Conservation (phyloP, 1,140 invertebrate genomes). For the Frieseomelitta varia region DNA sequence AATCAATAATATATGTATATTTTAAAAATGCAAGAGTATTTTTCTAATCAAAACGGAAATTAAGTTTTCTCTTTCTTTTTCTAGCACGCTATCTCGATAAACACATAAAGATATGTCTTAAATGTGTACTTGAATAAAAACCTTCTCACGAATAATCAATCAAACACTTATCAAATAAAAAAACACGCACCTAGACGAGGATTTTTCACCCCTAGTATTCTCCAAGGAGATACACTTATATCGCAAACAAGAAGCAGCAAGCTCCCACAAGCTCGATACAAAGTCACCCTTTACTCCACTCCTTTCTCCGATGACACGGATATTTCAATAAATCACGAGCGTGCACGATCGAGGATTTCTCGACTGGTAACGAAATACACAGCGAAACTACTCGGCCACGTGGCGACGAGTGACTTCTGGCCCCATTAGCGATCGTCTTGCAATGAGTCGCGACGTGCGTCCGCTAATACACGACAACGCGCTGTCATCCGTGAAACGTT, state of each 20-base stretch:
- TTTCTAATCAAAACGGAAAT: no score
- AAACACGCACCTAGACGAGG: background rate
- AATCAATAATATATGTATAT: background rate
- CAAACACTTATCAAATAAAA: background rate
- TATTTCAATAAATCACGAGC: slow-evolving; percentile 25
- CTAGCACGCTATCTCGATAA: background rate
- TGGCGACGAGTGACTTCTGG: slow-evolving; percentile 61
- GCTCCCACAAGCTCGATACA: background rate
- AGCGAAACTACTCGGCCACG: slow-evolving; percentile 56
- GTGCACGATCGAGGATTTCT: slow-evolving; percentile 17
- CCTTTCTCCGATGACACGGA: background rate
- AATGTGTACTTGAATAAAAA: background rate
- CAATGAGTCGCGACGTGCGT: slow-evolving; percentile 45
- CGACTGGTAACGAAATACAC: slow-evolving; percentile 28
- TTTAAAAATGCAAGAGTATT: background rate
- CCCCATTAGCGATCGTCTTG: slow-evolving; percentile 63
- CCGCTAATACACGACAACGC: slow-evolving; percentile 35
- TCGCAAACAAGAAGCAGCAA: background rate
- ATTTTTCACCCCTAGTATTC: background rate
- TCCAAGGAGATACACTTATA: background rate
- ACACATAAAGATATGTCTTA: background rate
- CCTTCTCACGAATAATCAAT: background rate
- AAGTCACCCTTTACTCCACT: background rate
- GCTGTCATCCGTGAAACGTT: slow-evolving; percentile 68
- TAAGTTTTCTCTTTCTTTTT: no score